Evolutionary conservation across 2,797 vertebrate genomes (phyloP), one percentile per base, ranked within the genome.

Genomic region (Halcyon badia): DNA sequence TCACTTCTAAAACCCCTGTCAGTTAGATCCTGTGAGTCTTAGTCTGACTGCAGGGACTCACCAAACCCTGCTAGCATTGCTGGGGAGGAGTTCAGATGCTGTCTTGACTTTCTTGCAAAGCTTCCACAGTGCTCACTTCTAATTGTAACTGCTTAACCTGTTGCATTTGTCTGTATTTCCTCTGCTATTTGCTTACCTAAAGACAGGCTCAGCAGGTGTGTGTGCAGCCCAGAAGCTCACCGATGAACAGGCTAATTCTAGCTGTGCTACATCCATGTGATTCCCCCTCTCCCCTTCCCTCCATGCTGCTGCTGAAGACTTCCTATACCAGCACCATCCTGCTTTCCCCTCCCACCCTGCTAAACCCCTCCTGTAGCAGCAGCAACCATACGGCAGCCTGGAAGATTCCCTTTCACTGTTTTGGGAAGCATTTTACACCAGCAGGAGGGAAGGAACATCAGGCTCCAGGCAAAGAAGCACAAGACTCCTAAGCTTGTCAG

Each of bases 141-240:
- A 46, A 87, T 26, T 62, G 22, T 86, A 94, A 46, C 61, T 81
- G 49, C 62, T 89, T 83, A 52, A 58, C 37, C 49, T 92, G 15
- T 68, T 78, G 46, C 39, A 54, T 92, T 83, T 56, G 51, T 83
- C 76, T 85, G 30, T 75, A 33, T 89, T 88, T 92, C 42, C 80
- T 92, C 42, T 87, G 61, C 54, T 46, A 57, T 61, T 71, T 75
- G 25, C 37, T 78, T 68, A 68, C 11, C 69, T 35, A 60, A 62
- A 91, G 87, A 76, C 87, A 89, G 46, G 52, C 81, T 92, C 42
- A 69, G 83, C 42, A 79, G 61, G 68, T 79, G 37, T 60, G 64
- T n/a, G 6, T 0, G 0, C n/a, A 62, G 68, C 39, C 26, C 5
- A 2, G 28, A 57, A 71, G 37, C 16, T 70, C 11, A 19, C 11